Base-by-base conservation (phyloP, 2,797 vertebrate genomes). In the Enteromius argenteus region DNA sequence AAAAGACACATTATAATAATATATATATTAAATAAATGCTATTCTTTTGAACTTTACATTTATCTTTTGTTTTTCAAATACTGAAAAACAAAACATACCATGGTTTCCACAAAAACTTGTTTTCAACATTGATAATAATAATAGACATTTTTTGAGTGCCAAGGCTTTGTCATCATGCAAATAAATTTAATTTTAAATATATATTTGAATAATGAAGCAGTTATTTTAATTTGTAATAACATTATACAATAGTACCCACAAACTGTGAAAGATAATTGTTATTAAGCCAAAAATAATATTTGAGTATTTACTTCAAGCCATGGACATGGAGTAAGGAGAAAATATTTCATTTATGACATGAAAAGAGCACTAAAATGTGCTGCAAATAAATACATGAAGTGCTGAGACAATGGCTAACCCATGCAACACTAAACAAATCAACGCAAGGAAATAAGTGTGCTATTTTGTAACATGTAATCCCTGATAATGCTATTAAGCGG, bases 401-500 rank as follows among this genome's bases (percentile, higher is more conserved):
- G 14, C 23, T 10, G 46, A 66, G 81, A 64, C 68, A 56, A 58
- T 19, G 74, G 46, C 62, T 72, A 75, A 69, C 71, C 64, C 56
- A 60, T 5, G 75, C 67, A 66, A 32, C 46, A 87, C 86, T 39
- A 81, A 80, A 78, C 68, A 67, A 80, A 51, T 79, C 44, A 87
- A 81, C 81, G 90, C 91, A 86, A 80, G 89, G 86, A 89, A 72
- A 91, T 89, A 86, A 92, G 88, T 67, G 64, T 44, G 58, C 83
- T 75, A 87, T 86, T 91, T 91, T 89, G 72, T 86, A 88, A 91
- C 80, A 90, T 78, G 83, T 90, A 93, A 94, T 92, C 92, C 89
- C 88, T 89, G 72, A 86, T 92, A 94, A 94, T 92, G 88, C 89
- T 89, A 86, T 93, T 92, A 92, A 87, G 75, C 83, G 76, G 80